Conservation (phyloP, 1,140 invertebrate genomes). For the Chelonus insularis region DNA sequence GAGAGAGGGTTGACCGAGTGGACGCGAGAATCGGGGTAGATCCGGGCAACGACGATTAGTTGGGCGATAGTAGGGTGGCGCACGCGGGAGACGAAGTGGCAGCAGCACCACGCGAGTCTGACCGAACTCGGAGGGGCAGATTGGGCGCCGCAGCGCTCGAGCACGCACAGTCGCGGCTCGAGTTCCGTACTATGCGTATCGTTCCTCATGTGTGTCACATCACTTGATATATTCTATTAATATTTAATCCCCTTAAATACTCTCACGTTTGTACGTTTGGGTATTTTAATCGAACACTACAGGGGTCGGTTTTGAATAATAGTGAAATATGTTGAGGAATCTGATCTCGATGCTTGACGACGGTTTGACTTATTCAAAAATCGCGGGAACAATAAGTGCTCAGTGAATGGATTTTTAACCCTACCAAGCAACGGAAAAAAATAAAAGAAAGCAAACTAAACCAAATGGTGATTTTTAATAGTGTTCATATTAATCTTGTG, state of each 20-base stretch:
- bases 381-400: not conserved
- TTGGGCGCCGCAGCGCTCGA: conserved; percentile 53
- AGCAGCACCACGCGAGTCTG: conserved; percentile 43
- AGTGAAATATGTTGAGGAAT: not conserved
- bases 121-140: conserved; percentile 45
- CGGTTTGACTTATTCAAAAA: conserved; percentile 23
- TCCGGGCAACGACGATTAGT: conserved; percentile 6
- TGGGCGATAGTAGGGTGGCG: conserved; percentile 34
- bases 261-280: not conserved
- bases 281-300: conserved; percentile 8
- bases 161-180: conserved; percentile 56
- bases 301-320: not conserved
- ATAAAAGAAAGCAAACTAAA: not conserved
- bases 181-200: conserved; percentile 51
- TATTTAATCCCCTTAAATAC: not conserved
- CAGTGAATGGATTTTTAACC: conserved; percentile 1
- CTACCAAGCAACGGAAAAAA: not conserved
- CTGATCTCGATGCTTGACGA: not conserved
- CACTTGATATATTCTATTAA: not conserved
- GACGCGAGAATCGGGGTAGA: conserved; percentile 2
- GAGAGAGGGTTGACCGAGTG: conserved; percentile 6
- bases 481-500: not conserved
- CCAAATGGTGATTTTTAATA: not conserved
- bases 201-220: conserved; percentile 30
- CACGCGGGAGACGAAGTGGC: conserved; percentile 34